Evolutionary conservation across 2,797 vertebrate species (phyloP).

Genomic region (Neosilurus hyrtlii): DNA sequence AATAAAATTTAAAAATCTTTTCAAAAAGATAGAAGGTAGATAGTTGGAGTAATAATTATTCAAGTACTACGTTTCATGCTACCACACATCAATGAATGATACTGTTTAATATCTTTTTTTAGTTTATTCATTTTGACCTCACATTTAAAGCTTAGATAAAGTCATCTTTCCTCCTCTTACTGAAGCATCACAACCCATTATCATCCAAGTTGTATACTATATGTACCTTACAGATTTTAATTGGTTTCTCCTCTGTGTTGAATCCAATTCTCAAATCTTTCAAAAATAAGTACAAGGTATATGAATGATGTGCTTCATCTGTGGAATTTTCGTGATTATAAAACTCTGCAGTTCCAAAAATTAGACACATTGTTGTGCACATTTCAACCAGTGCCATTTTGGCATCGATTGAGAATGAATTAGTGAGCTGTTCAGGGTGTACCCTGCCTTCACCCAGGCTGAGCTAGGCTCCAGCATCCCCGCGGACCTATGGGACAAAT

Average conservation of each 20-base stretch:
- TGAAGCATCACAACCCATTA: too few relatives aligned
- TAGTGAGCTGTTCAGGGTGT: too few relatives aligned
- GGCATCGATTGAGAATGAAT: background rate
- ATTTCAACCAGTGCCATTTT: background rate
- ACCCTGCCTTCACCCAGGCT: too few relatives aligned
- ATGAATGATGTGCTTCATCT: background rate
- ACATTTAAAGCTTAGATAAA: background rate
- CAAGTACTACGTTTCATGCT: background rate
- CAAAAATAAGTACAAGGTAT: background rate
- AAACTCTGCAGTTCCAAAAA: background rate
- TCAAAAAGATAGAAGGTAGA: background rate
- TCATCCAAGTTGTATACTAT: background rate
- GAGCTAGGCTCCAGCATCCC: too few relatives aligned
- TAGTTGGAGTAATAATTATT: background rate
- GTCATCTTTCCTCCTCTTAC: background rate
- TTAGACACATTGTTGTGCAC: background rate
- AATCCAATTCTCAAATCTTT: background rate
- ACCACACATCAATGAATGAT: background rate
- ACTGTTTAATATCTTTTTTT: background rate
- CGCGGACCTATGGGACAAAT: too few relatives aligned
- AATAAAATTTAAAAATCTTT: too few relatives aligned
- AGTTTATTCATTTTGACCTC: background rate
- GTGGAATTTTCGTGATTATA: background rate
- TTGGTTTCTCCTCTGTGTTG: background rate
- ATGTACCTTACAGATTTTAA: background rate